Base-by-base conservation (phyloP, 1,140 invertebrate genomes). In the Macrocentrus cingulum region DNA sequence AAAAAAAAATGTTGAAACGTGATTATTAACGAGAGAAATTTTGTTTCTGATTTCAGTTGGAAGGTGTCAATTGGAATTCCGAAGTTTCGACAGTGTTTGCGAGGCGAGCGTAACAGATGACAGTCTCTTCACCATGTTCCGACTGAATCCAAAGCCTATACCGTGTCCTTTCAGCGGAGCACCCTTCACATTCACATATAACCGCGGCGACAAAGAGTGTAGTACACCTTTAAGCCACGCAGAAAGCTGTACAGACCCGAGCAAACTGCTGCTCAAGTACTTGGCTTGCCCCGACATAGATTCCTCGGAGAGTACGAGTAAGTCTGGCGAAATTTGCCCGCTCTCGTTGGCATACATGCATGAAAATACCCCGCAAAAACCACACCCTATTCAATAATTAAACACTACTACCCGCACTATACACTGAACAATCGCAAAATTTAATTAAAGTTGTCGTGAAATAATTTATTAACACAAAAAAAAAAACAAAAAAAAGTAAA, bases 131-230 rank as follows among this genome's bases (percentile, higher is more conserved):
- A 88, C 88, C 34, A 89, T 91, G 86, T 91, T 91, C 71, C 77
- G 88, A 36, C 82, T 88, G 71, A 76, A 83, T 63, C 83, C 87
- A 0, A 79, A 82, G 45, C 85, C 87, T 1, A 84, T 88, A 62
- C 70, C 82, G 1, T 91, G 89, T 65, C 89, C 89, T 4, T 91
- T 91, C 74, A 84, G 82, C 60, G 84, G 85, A 2, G 82, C 86
- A n/a, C 88, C 90, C 0, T 90, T 89, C 75, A 90, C 86, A 0
- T 93, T 94, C 73, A 88, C 87, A 2, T 91, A 92, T 68, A 88
- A 84, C 70, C 80, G 87, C 9, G 86, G 85, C 6, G 76, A 77
- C 37, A 82, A 82, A 1, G 85, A 87, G 46, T 88, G 87, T 65
- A 56, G 56, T 2, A 74, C 79, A 39, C 85, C 85, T 2, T 72